phyloP scores from a whole-genome alignment of 2,113 vertebrate genomes.

The Python bivittatus region DNA sequence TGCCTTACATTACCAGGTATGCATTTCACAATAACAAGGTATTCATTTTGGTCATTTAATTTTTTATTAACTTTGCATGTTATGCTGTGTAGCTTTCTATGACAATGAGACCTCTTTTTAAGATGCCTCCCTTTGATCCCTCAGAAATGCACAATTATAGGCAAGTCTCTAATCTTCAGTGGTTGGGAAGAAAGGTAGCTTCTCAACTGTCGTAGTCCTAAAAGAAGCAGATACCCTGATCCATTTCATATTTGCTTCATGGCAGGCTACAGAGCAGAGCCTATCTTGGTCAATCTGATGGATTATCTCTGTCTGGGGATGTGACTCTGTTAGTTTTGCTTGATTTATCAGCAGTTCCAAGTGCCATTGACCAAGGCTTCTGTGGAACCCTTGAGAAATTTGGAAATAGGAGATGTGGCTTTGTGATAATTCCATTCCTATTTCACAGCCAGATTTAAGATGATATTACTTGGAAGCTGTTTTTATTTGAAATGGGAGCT shows the following conservation, averaged over 20 bases:
- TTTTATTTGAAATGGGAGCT: not conserved
- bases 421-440: not conserved
- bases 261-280: not conserved
- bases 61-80: not conserved
- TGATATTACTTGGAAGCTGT: not conserved
- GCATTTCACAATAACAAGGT: slow-evolving; percentile 10
- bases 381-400: not conserved
- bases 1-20: slow-evolving; percentile 97
- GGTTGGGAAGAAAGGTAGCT: not conserved
- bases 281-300: not conserved
- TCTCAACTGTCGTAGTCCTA: not conserved
- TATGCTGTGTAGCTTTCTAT: not conserved
- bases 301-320: not conserved
- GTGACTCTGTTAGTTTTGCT: not conserved
- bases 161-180: not conserved
- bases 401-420: not conserved
- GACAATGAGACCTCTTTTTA: not conserved
- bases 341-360: not conserved
- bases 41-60: not conserved
- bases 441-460: not conserved
- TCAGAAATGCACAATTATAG: not conserved
- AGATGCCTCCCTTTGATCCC: not conserved
- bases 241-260: not conserved
- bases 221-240: not conserved
- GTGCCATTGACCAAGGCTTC: not conserved